phyloP scores from a whole-genome alignment of 1,140 invertebrate genomes.

The Brachionus rotundiformis region DNA sequence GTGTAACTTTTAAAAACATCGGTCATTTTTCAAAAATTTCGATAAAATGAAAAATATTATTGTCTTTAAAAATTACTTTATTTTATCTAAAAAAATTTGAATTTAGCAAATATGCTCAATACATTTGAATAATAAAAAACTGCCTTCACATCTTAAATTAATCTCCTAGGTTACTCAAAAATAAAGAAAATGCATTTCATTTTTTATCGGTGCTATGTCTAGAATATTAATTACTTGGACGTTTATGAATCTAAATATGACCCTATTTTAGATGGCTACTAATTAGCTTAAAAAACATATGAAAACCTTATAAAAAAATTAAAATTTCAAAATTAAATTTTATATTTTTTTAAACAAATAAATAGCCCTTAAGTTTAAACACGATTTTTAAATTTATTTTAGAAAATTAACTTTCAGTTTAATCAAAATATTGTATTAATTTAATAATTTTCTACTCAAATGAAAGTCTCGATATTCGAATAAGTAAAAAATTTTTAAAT shows the following conservation, averaged over 20 bases:
- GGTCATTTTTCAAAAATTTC: not conserved
- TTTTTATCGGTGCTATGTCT: slow-evolving; percentile 18
- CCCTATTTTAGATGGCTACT: not conserved
- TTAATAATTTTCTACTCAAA: no score
- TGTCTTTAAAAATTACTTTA: not conserved
- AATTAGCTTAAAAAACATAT: not conserved
- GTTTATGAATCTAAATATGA: not conserved
- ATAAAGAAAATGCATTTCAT: not conserved
- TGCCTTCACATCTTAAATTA: slow-evolving; percentile 26
- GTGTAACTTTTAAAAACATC: slow-evolving; percentile 5
- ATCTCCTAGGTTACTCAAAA: slow-evolving; percentile 33
- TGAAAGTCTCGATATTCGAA: no score
- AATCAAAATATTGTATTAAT: no score
- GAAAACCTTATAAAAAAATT: not conserved
- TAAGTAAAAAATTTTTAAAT: no score
- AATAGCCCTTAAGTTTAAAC: no score
- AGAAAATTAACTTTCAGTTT: no score
- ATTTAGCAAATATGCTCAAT: not conserved
- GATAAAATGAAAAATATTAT: not conserved
- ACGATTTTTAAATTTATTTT: no score
- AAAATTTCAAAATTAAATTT: not conserved
- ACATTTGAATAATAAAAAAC: slow-evolving; percentile 28
- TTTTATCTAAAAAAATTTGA: slow-evolving; percentile 16
- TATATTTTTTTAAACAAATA: no score
- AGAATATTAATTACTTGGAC: slow-evolving; percentile 21